A percentile compares a stretch with the other conserved stretches of the same genome.
These are phyloP conservation scores for Trachemys scripta DNA, from an alignment of 2,113 vertebrate species.

Conservation along the genomic window DNA sequence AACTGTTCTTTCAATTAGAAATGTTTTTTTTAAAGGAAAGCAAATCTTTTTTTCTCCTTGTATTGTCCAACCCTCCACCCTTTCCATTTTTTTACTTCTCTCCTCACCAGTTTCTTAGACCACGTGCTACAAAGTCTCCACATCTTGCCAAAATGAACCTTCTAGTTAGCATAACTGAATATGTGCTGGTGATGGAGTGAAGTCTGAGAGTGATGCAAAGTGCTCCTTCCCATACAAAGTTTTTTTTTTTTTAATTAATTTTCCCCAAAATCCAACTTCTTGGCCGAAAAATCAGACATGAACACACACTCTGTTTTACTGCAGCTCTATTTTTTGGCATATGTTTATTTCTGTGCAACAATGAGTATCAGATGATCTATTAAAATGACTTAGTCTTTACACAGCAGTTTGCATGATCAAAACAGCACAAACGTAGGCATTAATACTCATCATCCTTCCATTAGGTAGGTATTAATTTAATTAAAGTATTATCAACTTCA, in stretches of 20 bases:
- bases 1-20: background rate
- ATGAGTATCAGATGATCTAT: background rate
- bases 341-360: background rate
- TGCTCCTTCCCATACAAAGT: background rate
- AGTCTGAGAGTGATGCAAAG: background rate
- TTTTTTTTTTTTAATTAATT: background rate
- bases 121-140: background rate
- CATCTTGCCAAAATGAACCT: background rate
- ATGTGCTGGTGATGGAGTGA: background rate
- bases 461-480: background rate
- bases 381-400: background rate
- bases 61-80: background rate
- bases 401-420: background rate
- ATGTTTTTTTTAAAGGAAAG: background rate
- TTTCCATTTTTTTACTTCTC: background rate
- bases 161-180: background rate
- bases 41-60: background rate
- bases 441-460: background rate
- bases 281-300: background rate
- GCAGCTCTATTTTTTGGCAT: background rate
- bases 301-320: background rate
- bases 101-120: background rate
- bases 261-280: background rate
- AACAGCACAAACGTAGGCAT: background rate
- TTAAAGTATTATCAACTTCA: background rate